Percentiles rank a stretch among this genome's conserved stretches.
Conservation (phyloP, 2,113 vertebrate species). For the Diadophis punctatus region DNA sequence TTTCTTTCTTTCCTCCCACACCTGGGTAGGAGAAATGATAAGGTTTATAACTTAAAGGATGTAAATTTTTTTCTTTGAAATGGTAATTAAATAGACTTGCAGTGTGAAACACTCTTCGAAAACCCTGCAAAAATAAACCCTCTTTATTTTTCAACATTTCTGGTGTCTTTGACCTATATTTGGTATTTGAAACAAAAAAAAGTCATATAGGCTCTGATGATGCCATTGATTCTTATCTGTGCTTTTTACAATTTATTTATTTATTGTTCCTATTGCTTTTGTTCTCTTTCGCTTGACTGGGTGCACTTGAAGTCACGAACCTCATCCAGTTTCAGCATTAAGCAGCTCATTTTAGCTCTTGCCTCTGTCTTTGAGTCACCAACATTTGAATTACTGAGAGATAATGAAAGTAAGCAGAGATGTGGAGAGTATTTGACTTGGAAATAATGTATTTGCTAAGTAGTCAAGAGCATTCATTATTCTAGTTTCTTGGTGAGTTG, state of each 20-base stretch:
- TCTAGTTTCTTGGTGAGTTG: not conserved
- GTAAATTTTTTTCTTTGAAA: not conserved
- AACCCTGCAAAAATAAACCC: not conserved
- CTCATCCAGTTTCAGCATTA: slow-evolving; percentile 17
- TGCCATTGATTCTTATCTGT: slow-evolving; percentile 30
- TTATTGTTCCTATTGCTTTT: slow-evolving; percentile 33
- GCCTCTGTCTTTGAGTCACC: slow-evolving; percentile 42
- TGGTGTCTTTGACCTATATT: slow-evolving; percentile 17
- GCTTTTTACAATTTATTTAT: slow-evolving; percentile 34
- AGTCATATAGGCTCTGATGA: slow-evolving; percentile 28
- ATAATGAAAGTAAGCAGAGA: not conserved
- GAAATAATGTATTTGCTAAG: slow-evolving; percentile 11
- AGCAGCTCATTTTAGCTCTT: slow-evolving; percentile 3
- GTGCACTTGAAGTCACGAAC: not conserved
- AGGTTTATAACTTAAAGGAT: not conserved
- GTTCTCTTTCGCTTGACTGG: slow-evolving; percentile 27
- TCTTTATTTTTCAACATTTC: slow-evolving; percentile 37
- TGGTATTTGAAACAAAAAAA: slow-evolving; percentile 6
- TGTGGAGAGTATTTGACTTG: slow-evolving; percentile 40
- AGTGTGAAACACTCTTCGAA: slow-evolving; percentile 5
- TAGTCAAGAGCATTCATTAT: slow-evolving; percentile 2
- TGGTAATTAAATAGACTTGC: not conserved
- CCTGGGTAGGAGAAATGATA: not conserved
- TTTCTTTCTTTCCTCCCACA: not conserved
- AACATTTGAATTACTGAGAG: slow-evolving; percentile 37